Conservation (phyloP, 1,140 invertebrate genomes). For the Geopemphigus sp. region DNA sequence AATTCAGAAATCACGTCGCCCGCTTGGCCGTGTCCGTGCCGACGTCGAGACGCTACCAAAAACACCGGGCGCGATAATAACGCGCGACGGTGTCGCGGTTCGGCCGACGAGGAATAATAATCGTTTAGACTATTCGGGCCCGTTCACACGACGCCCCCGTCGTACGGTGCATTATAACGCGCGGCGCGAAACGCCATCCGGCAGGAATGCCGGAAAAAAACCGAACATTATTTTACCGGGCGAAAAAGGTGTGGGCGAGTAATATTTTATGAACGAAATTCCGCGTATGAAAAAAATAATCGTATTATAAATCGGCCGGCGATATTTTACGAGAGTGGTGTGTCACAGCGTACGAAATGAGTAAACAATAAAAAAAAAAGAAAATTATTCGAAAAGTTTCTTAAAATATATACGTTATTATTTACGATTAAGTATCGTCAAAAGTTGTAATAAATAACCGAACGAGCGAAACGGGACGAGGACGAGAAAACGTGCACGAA, state of each 20-base stretch:
- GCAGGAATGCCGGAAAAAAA: too few species aligned
- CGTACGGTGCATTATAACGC: too few species aligned
- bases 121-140: too few species aligned
- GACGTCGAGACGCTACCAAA: too few species aligned
- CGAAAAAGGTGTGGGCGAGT: not conserved
- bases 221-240: too few species aligned
- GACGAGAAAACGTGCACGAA: not conserved
- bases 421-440: conserved; percentile 16
- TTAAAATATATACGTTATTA: conserved; percentile 6
- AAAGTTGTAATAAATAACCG: conserved; percentile 3
- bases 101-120: too few species aligned
- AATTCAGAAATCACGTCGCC: too few species aligned
- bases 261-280: conserved; percentile 23
- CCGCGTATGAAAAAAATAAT: conserved; percentile 27
- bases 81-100: too few species aligned
- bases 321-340: conserved; percentile 17
- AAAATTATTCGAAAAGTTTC: conserved; percentile 26
- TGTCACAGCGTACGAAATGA: not conserved
- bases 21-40: too few species aligned
- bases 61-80: too few species aligned
- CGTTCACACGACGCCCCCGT: too few species aligned
- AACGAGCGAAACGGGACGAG: not conserved
- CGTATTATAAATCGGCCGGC: not conserved
- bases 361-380: conserved; percentile 9
- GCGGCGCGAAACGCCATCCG: too few species aligned